Evolutionary conservation across 2,888 invertebrate genomes (phyloP).

Genomic region (Criorhina ranunculi): DNA sequence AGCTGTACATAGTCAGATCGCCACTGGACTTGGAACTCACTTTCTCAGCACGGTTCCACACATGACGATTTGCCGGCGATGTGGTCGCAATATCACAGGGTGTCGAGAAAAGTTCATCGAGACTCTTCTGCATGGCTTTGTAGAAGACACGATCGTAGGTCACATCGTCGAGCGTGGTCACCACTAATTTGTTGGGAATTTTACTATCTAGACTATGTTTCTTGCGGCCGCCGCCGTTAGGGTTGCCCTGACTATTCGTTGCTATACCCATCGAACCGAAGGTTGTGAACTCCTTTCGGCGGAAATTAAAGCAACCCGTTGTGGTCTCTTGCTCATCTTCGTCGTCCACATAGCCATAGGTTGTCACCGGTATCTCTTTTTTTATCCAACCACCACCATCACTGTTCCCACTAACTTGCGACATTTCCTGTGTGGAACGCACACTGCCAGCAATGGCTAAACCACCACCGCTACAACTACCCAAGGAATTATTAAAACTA

Average conservation of each 20-base stretch:
- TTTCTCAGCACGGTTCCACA: conserved; percentile 80
- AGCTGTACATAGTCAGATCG: conserved; percentile 83
- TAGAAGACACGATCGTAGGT: conserved; percentile 84
- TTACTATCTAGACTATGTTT: conserved; percentile 84
- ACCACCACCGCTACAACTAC: conserved; percentile 67
- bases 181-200: conserved; percentile 77
- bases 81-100: conserved; percentile 71
- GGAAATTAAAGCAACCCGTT: conserved; percentile 82
- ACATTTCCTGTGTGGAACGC: conserved; percentile 42
- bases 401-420: conserved; percentile 15
- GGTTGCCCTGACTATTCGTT: conserved; percentile 53
- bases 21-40: conserved; percentile 84
- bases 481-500: conserved; percentile 70
- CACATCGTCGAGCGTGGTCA: conserved; percentile 80
- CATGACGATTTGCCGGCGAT: conserved; percentile 72
- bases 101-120: conserved; percentile 82
- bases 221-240: conserved; percentile 80
- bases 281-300: conserved; percentile 76
- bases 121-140: conserved; percentile 81
- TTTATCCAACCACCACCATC: conserved; percentile 47
- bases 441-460: conserved; percentile 22
- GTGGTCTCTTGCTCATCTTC: conserved; percentile 80
- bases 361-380: conserved; percentile 59
- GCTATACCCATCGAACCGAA: conserved; percentile 31
- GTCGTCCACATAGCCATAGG: conserved; percentile 75